These are phyloP conservation scores for Condylostylus longicornis DNA, from an alignment of 1,140 invertebrate species.

Conservation along the genomic window DNA sequence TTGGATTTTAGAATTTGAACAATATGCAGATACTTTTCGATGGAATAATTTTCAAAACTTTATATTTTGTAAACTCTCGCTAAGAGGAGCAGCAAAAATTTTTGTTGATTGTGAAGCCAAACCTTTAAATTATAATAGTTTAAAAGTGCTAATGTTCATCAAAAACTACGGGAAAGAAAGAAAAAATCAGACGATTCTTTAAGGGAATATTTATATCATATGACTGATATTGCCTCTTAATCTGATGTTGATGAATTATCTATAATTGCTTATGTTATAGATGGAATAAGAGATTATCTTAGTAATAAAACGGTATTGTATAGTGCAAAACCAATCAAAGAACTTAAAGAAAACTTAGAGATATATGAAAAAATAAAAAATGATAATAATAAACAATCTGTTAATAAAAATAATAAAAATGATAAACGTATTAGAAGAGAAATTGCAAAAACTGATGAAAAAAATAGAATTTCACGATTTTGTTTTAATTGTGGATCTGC, in stretches of 20 bases:
- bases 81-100: conserved; percentile 11
- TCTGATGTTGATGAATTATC: conserved; percentile 17
- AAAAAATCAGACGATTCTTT: conserved; percentile 13
- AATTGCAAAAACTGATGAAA: neutral
- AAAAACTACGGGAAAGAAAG: conserved; percentile 9
- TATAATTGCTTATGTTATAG: conserved; percentile 26
- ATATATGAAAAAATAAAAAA: conserved; percentile 14
- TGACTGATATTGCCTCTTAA: conserved; percentile 18
- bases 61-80: conserved; percentile 11
- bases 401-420: neutral
- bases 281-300: conserved; percentile 23
- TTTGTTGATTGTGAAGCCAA: conserved; percentile 10
- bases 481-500: conserved; percentile 12
- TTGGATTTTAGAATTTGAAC: conserved; percentile 16
- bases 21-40: conserved; percentile 11
- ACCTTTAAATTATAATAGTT: conserved; percentile 6
- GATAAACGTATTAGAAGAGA: neutral
- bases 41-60: conserved; percentile 11
- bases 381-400: conserved; percentile 5
- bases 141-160: conserved; percentile 13
- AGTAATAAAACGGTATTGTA: conserved; percentile 24
- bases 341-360: conserved; percentile 17
- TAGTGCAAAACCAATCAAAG: conserved; percentile 15
- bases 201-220: conserved; percentile 12
- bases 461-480: conserved; percentile 3